Conservation (phyloP, 2,797 vertebrate species). For the Pogonophryne albipinna region DNA sequence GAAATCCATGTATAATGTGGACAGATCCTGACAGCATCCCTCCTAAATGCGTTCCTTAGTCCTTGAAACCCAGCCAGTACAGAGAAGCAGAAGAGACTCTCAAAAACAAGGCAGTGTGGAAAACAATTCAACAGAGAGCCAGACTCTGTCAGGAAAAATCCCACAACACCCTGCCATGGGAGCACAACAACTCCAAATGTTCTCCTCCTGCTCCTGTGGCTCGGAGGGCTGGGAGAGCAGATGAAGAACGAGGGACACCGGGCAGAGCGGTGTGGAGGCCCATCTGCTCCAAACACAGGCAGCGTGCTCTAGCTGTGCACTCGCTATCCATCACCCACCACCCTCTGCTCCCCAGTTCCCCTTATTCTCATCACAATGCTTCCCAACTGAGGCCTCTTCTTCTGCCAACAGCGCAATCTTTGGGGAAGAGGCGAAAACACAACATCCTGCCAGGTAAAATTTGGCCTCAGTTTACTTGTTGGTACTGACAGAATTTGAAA, state of each 20-base stretch:
- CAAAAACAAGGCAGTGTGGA: conserved; percentile 34
- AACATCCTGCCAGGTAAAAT: conserved; percentile 68
- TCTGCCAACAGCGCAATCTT: conserved; percentile 58
- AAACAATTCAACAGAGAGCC: conserved; percentile 65
- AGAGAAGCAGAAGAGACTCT: conserved; percentile 38
- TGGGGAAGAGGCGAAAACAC: conserved; percentile 39
- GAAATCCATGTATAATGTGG: conserved; percentile 1
- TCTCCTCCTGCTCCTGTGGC: conserved; percentile 55
- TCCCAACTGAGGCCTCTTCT: conserved; percentile 36
- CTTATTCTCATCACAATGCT: conserved; percentile 56
- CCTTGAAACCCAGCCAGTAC: conserved; percentile 48
- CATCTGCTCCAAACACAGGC: conserved; percentile 73
- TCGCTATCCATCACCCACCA: conserved; percentile 59
- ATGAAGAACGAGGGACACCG: conserved; percentile 61
- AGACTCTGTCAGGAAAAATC: conserved; percentile 50
- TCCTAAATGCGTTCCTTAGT: conserved; percentile 8
- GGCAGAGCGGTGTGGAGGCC: conserved; percentile 65
- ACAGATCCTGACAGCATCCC: conserved; percentile 28
- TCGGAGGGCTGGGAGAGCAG: conserved; percentile 52
- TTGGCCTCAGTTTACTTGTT: conserved; percentile 64
- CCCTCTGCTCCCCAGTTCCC: conserved; percentile 56
- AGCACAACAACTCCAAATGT: conserved; percentile 60
- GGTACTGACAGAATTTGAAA: conserved; percentile 49
- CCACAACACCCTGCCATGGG: conserved; percentile 20
- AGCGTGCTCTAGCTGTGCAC: conserved; percentile 28